Evolutionary conservation across 2,888 invertebrate genomes (phyloP), one percentile per base, ranked within the genome.

Genomic region (Anodontia alba): DNA sequence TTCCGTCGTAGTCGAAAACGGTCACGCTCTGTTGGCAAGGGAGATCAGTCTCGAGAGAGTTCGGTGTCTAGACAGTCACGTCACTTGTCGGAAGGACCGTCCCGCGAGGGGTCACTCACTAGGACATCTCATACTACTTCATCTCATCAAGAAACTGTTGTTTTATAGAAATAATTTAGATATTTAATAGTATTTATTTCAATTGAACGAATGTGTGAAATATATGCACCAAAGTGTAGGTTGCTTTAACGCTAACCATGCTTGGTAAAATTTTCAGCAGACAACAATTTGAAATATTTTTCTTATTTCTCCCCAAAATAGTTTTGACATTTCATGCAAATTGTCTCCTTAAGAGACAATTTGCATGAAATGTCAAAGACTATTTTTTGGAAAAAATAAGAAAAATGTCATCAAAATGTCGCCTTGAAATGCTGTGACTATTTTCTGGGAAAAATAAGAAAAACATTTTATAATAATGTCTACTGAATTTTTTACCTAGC

Each of bases 21-120:
- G 70, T 90, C 90, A 38, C 81, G 87, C 76, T 87, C 90, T 38
- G 74, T 86, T 67, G 90, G 90, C 36, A 80, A 81, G 33, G 89
- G 88, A 17, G 91, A 91, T 51, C 89, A 89, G 33, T 92, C 92
- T 1, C 81, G 92, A 33, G 92, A 92, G 77, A 92, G 92, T 83
- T 92, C 92, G 31, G 80, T 91, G 77, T 91, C 92, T 12, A 85
- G 92, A 20, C 83, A 81, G 76, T 91, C 90, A 20, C 88, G 89
- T 5, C 88, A 91, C 54, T 81, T 87, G 29, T 91, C 92, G 62
- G 88, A 88, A 78, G 89, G 83, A 57, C 88, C 87, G 54, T 90
- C 90, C 20, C 82, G 92, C 5, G 92, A 92, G 81, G 90, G 90
- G 73, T 92, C 92, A 68, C 83, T 92, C 51, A 89, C 84, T 66